A percentile compares a stretch with the other conserved stretches of the same genome.
Evolutionary conservation across 2,797 vertebrate genomes (phyloP).

Genomic region (Melanotaenia nigrans): DNA sequence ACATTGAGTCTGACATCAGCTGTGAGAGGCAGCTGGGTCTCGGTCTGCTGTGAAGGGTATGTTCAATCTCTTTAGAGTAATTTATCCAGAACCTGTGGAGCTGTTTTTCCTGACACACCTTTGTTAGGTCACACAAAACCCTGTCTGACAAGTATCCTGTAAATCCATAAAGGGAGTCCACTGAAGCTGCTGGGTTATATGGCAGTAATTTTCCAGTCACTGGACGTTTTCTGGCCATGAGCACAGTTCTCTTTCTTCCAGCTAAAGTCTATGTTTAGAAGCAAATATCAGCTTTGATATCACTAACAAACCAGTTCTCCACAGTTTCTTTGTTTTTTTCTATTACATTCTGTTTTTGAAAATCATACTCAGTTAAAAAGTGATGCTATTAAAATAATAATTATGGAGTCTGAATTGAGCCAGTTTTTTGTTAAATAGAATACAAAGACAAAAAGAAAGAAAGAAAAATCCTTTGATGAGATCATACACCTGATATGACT

Average conservation of each 20-base stretch:
- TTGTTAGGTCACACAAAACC: constrained; percentile 13
- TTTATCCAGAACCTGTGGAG: constrained; percentile 22
- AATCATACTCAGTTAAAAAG: not conserved
- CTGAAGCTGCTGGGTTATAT: not conserved
- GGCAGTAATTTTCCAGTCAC: not conserved
- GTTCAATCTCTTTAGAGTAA: constrained; percentile 23
- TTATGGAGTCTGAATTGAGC: constrained; percentile 1
- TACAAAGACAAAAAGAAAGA: not conserved
- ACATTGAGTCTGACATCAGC: constrained; percentile 37
- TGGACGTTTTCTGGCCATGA: not conserved
- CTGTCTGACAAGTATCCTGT: not conserved
- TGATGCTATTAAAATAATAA: constrained; percentile 2
- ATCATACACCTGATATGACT: constrained; percentile 36
- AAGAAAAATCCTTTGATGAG: constrained; percentile 5
- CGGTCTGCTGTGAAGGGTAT: constrained; percentile 27
- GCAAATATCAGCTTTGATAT: constrained; percentile 5
- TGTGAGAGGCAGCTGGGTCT: constrained; percentile 26
- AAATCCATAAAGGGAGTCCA: not conserved
- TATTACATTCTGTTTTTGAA: not conserved
- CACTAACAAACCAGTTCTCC: not conserved
- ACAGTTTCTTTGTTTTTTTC: not conserved
- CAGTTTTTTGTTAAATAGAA: constrained; percentile 5
- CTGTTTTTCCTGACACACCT: constrained; percentile 18
- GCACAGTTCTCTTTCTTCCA: not conserved
- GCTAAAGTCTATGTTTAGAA: constrained; percentile 12